Base-by-base conservation (phyloP, 2,113 vertebrate species). In the Hippocampus zosterae region DNA sequence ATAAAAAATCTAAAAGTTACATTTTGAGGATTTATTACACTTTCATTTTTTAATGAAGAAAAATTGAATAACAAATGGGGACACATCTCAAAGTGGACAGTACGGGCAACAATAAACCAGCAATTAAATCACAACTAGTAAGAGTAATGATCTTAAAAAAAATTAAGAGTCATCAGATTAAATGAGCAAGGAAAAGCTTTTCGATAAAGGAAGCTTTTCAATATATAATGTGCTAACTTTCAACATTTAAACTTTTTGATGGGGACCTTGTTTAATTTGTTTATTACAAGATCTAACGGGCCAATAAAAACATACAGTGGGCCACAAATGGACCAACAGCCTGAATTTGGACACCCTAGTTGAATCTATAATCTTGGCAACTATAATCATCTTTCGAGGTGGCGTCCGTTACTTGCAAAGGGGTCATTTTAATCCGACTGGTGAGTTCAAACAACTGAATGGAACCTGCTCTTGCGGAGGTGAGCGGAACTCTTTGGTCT, bases 391-490 rank as follows among this genome's bases (percentile, higher is more conserved):
- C 5, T 50, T 50, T 50, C 3, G 6, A 15, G 16, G 18, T 5
- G 18, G 48, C 16, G 18, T 9, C n/a, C 52, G 23, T 55, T 55
- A 55, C 21, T 55, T 19, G n/a, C 52, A 55, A 21, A 23, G 55
- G 55, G 12, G 13, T 27, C 21, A 55, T 1, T 23, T 9, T 4
- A 25, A 27, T 57, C 25, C 15, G 12, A 55, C 7, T 19, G 6
- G 19, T 21, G 21, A 55, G 3, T 23, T 55, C 8, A 1, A 29
- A 33, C 16, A 60, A 42, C 33, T 41, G 1, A 19, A 21, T 50
- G 12, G 21, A 37, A 99, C 97, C 95, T 99, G 97, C 71, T 99
- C 96, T 83, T 97, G 94, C 11, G 95, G 95, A 15, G 95, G 95
- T 11, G 95, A 96, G 8, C 95, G 93, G 85, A 99, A 99, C 89